phyloP scores from a whole-genome alignment of 2,113 vertebrate species.

The Thomomys bottae region DNA sequence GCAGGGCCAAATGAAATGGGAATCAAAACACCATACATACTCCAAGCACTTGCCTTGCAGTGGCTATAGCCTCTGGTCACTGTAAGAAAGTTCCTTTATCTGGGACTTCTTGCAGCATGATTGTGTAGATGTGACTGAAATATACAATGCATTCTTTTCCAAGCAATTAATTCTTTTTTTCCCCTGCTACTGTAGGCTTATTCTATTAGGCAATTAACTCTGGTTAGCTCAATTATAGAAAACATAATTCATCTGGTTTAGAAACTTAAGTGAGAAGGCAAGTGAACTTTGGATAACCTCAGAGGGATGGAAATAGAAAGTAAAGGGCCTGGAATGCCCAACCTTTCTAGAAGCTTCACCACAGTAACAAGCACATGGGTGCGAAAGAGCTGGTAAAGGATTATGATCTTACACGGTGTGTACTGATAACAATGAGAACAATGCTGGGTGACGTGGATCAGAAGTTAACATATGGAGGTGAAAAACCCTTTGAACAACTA shows the following conservation, averaged over 20 bases:
- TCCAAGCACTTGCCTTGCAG: neutral
- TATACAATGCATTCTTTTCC: conserved; percentile 68
- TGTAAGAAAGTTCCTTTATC: neutral
- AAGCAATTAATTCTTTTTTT: conserved; percentile 76
- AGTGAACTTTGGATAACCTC: conserved; percentile 71
- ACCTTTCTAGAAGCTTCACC: neutral
- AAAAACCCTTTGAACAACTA: too few species aligned
- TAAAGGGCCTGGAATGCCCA: neutral
- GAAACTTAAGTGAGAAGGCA: conserved; percentile 65
- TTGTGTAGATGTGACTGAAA: conserved; percentile 58
- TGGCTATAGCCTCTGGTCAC: neutral
- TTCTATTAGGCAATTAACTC: conserved; percentile 77
- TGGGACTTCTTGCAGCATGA: neutral
- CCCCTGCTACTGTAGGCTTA: conserved; percentile 57
- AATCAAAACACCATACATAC: too few species aligned
- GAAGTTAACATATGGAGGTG: too few species aligned
- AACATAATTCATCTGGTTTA: conserved; percentile 73
- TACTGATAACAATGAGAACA: too few species aligned
- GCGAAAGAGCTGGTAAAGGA: neutral
- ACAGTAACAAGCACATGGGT: fast-evolving
- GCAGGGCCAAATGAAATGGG: too few species aligned
- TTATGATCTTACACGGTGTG: neutral
- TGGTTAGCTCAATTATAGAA: conserved; percentile 74
- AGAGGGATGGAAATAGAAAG: neutral
- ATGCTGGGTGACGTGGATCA: too few species aligned